These are phyloP conservation scores for Eilema griseolum DNA, from an alignment of 2,888 invertebrate genomes.

Conservation along the genomic window DNA sequence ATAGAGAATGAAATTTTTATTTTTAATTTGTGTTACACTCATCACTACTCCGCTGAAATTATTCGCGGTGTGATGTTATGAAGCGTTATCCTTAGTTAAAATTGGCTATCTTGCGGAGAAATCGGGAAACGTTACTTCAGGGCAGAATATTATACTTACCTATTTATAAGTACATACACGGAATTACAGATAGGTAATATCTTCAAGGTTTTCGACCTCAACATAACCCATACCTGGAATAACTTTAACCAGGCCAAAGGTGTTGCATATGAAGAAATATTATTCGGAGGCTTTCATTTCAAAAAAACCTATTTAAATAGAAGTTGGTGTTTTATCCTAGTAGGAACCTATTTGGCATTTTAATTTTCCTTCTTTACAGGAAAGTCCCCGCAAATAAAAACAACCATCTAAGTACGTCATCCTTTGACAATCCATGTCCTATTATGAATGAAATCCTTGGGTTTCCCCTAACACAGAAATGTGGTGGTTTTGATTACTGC, in stretches of 20 bases:
- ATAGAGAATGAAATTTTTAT: constrained; percentile 1
- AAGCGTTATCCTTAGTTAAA: background rate
- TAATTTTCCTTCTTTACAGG: constrained; percentile 13
- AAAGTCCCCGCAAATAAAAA: constrained; percentile 26
- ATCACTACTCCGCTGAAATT: background rate
- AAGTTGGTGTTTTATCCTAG: background rate
- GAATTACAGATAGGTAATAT: background rate
- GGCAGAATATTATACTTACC: too few species aligned
- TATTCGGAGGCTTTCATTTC: background rate
- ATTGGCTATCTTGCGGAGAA: constrained; percentile 1
- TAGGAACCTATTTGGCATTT: background rate
- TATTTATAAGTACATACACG: too few species aligned
- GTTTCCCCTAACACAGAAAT: constrained; percentile 57
- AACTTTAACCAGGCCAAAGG: too few species aligned
- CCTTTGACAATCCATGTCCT: constrained; percentile 71
- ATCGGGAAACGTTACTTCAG: background rate
- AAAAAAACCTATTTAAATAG: background rate
- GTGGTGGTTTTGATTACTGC: constrained; percentile 14
- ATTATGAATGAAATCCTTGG: constrained; percentile 79
- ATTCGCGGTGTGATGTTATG: background rate
- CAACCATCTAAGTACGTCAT: constrained; percentile 48
- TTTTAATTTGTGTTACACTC: background rate
- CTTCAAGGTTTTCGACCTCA: background rate
- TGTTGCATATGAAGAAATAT: background rate
- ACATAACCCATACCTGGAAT: background rate